Evolutionary conservation across 2,797 vertebrate species (phyloP).

Genomic region (Trachops cirrhosus): DNA sequence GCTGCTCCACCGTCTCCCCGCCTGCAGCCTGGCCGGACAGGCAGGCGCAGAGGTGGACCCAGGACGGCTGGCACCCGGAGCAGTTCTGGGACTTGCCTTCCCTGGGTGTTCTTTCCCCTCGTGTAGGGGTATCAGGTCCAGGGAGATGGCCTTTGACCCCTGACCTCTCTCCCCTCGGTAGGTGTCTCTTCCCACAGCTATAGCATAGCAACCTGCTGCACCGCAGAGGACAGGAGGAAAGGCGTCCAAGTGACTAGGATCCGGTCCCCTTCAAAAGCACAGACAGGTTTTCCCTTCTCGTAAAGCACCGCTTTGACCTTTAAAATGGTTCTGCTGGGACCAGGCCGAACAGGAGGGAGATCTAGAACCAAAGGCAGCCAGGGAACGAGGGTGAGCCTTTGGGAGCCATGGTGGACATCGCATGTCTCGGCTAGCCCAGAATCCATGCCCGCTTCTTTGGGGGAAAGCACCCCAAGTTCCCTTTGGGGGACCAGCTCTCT

Average conservation of each 20-base stretch:
- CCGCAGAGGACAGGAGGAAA: background rate
- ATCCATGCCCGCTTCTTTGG: background rate
- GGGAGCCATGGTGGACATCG: background rate
- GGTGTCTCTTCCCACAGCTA: too few relatives aligned
- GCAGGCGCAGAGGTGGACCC: background rate
- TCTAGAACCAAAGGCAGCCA: background rate
- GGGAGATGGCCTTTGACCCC: background rate
- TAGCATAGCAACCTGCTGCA: background rate
- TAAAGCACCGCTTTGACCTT: background rate
- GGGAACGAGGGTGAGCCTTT: background rate
- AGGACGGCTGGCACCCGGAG: too few relatives aligned
- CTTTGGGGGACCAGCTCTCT: background rate
- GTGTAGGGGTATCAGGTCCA: rapidly evolving
- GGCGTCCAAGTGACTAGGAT: background rate
- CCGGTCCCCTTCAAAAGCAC: background rate
- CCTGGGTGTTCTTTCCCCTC: rapidly evolving
- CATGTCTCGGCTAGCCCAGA: background rate
- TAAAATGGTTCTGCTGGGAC: background rate
- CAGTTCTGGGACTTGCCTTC: too few relatives aligned
- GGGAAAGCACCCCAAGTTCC: background rate
- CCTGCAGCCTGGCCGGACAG: background rate
- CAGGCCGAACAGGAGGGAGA: background rate
- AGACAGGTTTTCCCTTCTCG: background rate
- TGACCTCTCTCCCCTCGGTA: background rate
- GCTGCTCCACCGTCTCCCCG: background rate